These are phyloP conservation scores for Brenthis hecate DNA, from an alignment of 2,888 invertebrate genomes.

Conservation along the genomic window DNA sequence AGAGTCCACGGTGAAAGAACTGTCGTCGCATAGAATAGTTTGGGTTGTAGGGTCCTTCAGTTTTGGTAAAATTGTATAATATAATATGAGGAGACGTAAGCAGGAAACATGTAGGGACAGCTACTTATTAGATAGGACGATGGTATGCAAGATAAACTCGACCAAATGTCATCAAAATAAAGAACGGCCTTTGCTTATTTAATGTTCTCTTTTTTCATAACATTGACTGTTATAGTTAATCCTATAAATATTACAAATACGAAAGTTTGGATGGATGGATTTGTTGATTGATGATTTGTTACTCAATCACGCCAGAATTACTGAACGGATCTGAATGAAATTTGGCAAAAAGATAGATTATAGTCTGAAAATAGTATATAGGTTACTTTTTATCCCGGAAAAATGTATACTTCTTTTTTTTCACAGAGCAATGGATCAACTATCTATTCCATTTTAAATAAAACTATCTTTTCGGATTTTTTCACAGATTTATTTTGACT, in stretches of 20 bases:
- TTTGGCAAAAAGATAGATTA: too few relatives aligned
- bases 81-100: conserved; percentile 48
- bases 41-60: conserved; percentile 17
- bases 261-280: not conserved
- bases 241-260: conserved; percentile 1
- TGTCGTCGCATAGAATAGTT: not conserved
- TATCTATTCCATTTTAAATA: too few relatives aligned
- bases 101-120: conserved; percentile 52
- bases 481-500: too few relatives aligned
- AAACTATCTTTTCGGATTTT: too few relatives aligned
- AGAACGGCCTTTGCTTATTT: conserved; percentile 15
- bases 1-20: conserved; percentile 37
- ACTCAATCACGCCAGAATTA: too few relatives aligned
- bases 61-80: conserved; percentile 40
- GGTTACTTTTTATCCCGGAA: too few relatives aligned
- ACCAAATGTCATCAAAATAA: conserved; percentile 30
- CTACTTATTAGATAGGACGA: conserved; percentile 47
- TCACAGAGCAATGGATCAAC: too few relatives aligned
- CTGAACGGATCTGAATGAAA: too few relatives aligned
- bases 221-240: not conserved
- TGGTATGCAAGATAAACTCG: conserved; percentile 44
- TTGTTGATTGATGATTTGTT: too few relatives aligned
- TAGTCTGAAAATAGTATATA: too few relatives aligned
- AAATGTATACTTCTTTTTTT: too few relatives aligned
- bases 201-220: conserved; percentile 3